Base-by-base conservation (phyloP, 2,888 invertebrate species). In the Trimorus sp. region DNA sequence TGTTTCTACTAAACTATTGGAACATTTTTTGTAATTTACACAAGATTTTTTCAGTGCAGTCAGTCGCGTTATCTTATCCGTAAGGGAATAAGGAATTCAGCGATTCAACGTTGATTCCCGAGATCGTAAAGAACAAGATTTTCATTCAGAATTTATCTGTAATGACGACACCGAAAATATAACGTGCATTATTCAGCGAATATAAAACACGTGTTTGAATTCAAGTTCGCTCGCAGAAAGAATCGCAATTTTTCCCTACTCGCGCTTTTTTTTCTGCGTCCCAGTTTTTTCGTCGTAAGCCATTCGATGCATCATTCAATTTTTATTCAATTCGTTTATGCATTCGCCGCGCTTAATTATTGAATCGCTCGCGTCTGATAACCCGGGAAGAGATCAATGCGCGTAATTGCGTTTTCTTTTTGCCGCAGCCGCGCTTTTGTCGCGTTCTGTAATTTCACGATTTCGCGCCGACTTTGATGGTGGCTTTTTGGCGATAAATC, bases 61-160 rank as follows among this genome's bases (percentile, higher is more conserved):
- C 51, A 38, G 60, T 66, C 49, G 54, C n/a, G n/a, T 49, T 75
- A 70, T 80, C 70, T 80, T 80, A 75, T 70, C 65, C 54, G 15
- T 0, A 16, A 45, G 53, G 71, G 49, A 79, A 69, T 66, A 79
- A 79, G 71, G 69, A 60, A 73, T 58, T 51, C 58, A 54, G 45
- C 42, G 48, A 65, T 58, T 80, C 53, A 49, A 63, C 60, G 65
- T 65, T 70, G 79, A 74, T 79, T 65, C 62, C 65, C 36, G 9
- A 60, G 74, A 59, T 79, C 74, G 48, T 65, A 75, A 75, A 59
- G 54, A 70, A 42, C 26, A 53, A 65, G 59, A 70, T 65, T 79
- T 79, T 74, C 65, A 70, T 70, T 74, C 58, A 74, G 36, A 51
- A 66, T 71, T 69, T 77, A 63, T 70, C 54, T 62, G 8, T 36